These are phyloP conservation scores for Ophioninae sp. DNA, from an alignment of 2,888 invertebrate genomes.

Conservation along the genomic window DNA sequence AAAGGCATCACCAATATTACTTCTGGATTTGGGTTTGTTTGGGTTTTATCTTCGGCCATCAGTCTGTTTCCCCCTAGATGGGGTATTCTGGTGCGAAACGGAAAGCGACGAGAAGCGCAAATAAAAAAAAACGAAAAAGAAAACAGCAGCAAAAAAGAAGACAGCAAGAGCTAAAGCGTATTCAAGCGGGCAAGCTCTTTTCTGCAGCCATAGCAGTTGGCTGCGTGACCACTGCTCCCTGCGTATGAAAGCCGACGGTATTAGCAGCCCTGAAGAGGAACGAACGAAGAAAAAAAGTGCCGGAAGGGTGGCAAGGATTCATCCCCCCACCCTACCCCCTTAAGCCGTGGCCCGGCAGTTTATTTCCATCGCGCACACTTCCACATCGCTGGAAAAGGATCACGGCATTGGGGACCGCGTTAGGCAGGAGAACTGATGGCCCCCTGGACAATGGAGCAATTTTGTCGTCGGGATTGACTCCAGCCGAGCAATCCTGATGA, in stretches of 20 bases:
- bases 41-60: neutral
- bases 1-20: neutral
- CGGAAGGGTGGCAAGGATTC: slow-evolving; percentile 37
- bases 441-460: slow-evolving; percentile 69
- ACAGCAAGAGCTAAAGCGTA: too few relatives aligned
- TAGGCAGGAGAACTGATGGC: slow-evolving; percentile 44
- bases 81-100: neutral
- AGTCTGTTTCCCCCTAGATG: slow-evolving; percentile 10
- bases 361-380: slow-evolving; percentile 57
- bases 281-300: slow-evolving; percentile 37
- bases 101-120: too few relatives aligned
- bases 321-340: too few relatives aligned
- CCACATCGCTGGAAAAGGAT: neutral
- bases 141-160: too few relatives aligned
- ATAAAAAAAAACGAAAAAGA: too few relatives aligned
- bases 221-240: slow-evolving; percentile 26
- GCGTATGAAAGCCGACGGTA: slow-evolving; percentile 43
- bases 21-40: neutral
- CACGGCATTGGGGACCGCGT: neutral
- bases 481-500: slow-evolving; percentile 15
- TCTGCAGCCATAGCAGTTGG: slow-evolving; percentile 9
- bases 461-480: slow-evolving; percentile 63
- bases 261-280: slow-evolving; percentile 33
- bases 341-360: slow-evolving; percentile 42
- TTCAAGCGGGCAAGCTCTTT: neutral